phyloP scores from a whole-genome alignment of 2,888 invertebrate genomes.

The Drosophila pullipes region DNA sequence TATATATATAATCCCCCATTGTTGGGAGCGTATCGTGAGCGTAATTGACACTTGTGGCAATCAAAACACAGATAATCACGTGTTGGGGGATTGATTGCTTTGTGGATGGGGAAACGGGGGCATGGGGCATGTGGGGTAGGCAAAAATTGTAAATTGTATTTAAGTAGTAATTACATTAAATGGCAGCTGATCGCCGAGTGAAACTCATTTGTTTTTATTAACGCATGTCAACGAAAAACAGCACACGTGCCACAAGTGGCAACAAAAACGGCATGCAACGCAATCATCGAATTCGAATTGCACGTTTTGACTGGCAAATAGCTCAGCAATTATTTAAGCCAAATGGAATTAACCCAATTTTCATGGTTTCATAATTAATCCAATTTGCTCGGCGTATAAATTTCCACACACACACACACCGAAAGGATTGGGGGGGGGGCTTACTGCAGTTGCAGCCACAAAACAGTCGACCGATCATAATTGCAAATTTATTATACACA shows the following conservation, averaged over 20 bases:
- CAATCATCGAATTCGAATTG: conserved; percentile 34
- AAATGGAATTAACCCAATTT: conserved; percentile 79
- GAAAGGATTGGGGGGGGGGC: no score
- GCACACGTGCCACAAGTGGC: conserved; percentile 35
- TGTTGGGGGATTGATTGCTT: conserved; percentile 23
- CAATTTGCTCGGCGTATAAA: conserved; percentile 75
- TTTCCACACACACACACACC: conserved; percentile 27
- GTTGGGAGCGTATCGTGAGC: conserved; percentile 7
- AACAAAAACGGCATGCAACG: neutral
- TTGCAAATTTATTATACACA: conserved; percentile 80
- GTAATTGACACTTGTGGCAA: conserved; percentile 65
- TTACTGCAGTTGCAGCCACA: conserved; percentile 19
- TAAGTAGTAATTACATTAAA: conserved; percentile 77
- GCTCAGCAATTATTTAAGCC: conserved; percentile 67
- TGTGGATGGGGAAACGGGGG: neutral
- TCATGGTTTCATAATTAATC: conserved; percentile 79
- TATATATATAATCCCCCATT: neutral
- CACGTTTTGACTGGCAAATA: conserved; percentile 44
- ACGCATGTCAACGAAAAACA: conserved; percentile 46
- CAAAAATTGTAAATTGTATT: conserved; percentile 71
- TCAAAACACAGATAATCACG: conserved; percentile 61
- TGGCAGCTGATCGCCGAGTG: conserved; percentile 70
- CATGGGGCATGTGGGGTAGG: neutral
- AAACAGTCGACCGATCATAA: conserved; percentile 66
- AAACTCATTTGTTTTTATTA: conserved; percentile 80